phyloP scores from a whole-genome alignment of 2,797 vertebrate species.

The Arctocebus calabarensis region DNA sequence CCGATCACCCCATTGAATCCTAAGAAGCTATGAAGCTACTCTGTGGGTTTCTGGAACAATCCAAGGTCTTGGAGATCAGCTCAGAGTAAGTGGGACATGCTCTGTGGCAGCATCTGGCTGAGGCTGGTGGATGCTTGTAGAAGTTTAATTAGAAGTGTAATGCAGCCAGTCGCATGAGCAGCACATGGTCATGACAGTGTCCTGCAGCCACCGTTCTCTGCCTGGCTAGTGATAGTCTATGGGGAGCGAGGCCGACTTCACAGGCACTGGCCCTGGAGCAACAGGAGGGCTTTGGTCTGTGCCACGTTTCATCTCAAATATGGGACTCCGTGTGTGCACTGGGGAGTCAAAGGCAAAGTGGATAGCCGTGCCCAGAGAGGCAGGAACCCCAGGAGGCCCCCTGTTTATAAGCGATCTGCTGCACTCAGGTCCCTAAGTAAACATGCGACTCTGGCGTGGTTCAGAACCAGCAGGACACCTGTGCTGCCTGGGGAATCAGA shows the following conservation, averaged over 20 bases:
- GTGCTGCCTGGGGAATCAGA: not conserved
- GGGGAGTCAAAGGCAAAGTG: not conserved
- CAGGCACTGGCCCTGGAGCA: fast-evolving
- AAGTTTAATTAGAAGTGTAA: not conserved
- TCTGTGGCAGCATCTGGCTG: not conserved
- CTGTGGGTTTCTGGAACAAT: not conserved
- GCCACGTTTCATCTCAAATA: not conserved
- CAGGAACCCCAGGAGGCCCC: not conserved
- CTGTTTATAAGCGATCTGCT: not conserved
- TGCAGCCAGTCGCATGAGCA: not conserved
- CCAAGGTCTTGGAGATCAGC: not conserved
- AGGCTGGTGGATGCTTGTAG: not conserved
- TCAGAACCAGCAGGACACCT: not conserved
- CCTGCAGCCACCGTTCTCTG: not conserved
- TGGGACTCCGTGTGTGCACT: not conserved
- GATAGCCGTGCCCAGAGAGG: not conserved
- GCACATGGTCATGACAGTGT: not conserved
- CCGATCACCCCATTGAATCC: not conserved
- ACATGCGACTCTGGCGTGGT: not conserved
- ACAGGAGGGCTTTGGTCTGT: not conserved
- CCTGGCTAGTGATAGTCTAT: not conserved
- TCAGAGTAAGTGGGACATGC: not conserved
- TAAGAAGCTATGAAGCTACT: not conserved
- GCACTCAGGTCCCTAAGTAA: not conserved
- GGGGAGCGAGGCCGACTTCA: not conserved